A percentile compares a stretch with the other conserved stretches of the same genome.
phyloP scores from a whole-genome alignment of 1,140 invertebrate genomes.

The Drosophila bifasciata region DNA sequence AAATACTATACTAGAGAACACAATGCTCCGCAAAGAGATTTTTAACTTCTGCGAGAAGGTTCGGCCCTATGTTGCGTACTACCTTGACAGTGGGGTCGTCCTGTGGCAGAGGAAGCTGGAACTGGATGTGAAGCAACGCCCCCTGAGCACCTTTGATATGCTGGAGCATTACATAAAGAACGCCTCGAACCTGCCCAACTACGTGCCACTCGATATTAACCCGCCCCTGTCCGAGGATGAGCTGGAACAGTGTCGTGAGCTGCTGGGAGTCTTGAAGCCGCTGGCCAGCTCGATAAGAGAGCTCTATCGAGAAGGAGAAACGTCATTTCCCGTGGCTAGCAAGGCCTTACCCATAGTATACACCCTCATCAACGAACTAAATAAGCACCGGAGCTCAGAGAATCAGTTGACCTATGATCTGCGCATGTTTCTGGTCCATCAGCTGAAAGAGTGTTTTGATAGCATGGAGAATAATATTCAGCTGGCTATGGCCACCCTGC shows the following conservation, averaged over 20 bases:
- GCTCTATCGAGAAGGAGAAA: slow-evolving; percentile 7
- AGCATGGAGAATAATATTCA: slow-evolving; percentile 38
- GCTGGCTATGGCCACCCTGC: slow-evolving; percentile 32
- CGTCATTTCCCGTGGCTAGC: slow-evolving; percentile 32
- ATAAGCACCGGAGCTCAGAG: slow-evolving; percentile 13
- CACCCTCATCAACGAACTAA: slow-evolving; percentile 48
- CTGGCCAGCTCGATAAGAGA: slow-evolving; percentile 36
- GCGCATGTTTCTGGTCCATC: slow-evolving; percentile 35
- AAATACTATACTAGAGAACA: slow-evolving; percentile 10
- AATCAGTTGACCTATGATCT: slow-evolving; percentile 35
- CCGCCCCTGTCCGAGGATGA: background rate
- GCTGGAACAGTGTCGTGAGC: slow-evolving; percentile 8
- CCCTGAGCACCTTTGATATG: slow-evolving; percentile 31
- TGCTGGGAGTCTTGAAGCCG: slow-evolving; percentile 30
- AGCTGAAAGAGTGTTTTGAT: slow-evolving; percentile 34
- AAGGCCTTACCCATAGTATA: slow-evolving; percentile 39
- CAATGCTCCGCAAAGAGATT: slow-evolving; percentile 27
- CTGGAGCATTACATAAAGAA: slow-evolving; percentile 25
- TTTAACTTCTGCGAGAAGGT: slow-evolving; percentile 25
- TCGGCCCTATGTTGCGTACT: slow-evolving; percentile 3
- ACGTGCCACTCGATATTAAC: no score
- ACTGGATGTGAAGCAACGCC: slow-evolving; percentile 7
- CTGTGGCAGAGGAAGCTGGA: background rate
- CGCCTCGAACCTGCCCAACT: no score
- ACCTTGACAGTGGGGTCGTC: no score